Evolutionary conservation across 2,797 vertebrate species (phyloP).

Genomic region (Lutjanus campechanus): DNA sequence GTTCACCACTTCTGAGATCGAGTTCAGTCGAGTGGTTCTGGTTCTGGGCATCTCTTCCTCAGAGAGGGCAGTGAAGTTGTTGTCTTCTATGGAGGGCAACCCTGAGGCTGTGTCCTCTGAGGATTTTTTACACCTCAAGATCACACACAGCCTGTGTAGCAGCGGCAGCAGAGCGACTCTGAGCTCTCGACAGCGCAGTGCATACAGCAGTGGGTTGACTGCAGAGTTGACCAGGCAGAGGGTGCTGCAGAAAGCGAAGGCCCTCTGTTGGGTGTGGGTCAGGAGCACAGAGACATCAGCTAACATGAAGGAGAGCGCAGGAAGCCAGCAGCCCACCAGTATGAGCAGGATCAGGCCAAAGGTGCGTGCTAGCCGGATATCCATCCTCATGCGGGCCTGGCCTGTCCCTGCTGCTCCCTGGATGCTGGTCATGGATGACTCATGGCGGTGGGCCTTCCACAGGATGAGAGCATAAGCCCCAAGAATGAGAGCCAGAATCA

Average conservation of each 20-base stretch:
- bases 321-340: slow-evolving; percentile 91
- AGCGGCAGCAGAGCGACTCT: slow-evolving; percentile 77
- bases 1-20: slow-evolving; percentile 67
- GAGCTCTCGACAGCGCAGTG: slow-evolving; percentile 90
- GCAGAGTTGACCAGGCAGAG: slow-evolving; percentile 94
- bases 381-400: slow-evolving; percentile 88
- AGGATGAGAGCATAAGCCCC: slow-evolving; percentile 89
- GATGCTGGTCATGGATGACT: slow-evolving; percentile 83
- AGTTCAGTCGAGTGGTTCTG: slow-evolving; percentile 31
- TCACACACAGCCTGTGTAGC: slow-evolving; percentile 48
- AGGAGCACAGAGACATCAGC: slow-evolving; percentile 84
- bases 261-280: slow-evolving; percentile 78
- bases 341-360: slow-evolving; percentile 91
- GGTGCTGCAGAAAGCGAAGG: slow-evolving; percentile 93
- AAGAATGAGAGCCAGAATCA: slow-evolving; percentile 88
- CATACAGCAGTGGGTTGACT: slow-evolving; percentile 93
- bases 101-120: slow-evolving; percentile 28
- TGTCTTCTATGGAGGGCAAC: slow-evolving; percentile 43
- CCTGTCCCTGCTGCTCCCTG: slow-evolving; percentile 65
- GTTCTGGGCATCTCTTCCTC: slow-evolving; percentile 35
- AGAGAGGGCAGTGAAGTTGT: slow-evolving; percentile 37
- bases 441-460: slow-evolving; percentile 91
- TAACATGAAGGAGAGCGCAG: slow-evolving; percentile 89
- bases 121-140: slow-evolving; percentile 63
- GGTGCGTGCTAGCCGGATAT: slow-evolving; percentile 92